phyloP scores from a whole-genome alignment of 2,888 invertebrate species.

The Ctena decussata region DNA sequence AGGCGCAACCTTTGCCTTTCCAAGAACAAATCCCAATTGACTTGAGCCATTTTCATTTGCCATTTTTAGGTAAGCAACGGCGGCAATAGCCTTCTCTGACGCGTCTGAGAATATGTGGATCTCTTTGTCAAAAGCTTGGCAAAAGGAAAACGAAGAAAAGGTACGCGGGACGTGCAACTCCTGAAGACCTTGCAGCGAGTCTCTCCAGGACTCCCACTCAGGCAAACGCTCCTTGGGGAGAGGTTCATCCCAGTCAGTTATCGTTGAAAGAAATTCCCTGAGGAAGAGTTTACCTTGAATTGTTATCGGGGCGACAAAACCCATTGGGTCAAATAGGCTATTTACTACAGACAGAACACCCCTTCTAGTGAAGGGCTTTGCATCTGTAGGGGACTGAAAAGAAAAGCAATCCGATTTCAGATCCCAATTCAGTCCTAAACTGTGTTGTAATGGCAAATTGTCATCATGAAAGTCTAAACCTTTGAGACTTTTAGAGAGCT shows the following conservation, averaged over 20 bases:
- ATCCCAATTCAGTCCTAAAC: slow-evolving; percentile 41
- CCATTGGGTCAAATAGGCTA: slow-evolving; percentile 57
- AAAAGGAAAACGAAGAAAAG: neutral
- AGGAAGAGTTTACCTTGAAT: slow-evolving; percentile 47
- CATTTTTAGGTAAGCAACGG: slow-evolving; percentile 29
- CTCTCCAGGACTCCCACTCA: slow-evolving; percentile 10
- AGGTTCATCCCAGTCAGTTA: slow-evolving; percentile 23
- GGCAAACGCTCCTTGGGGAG: neutral
- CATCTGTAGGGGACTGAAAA: slow-evolving; percentile 16
- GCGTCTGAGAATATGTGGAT: slow-evolving; percentile 50
- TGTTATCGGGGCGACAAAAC: slow-evolving; percentile 56
- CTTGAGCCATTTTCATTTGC: neutral
- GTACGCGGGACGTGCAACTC: neutral
- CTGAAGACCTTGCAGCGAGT: neutral
- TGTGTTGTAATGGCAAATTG: slow-evolving; percentile 19
- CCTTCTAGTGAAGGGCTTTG: slow-evolving; percentile 44
- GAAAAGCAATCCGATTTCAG: slow-evolving; percentile 49
- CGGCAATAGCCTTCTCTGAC: slow-evolving; percentile 27
- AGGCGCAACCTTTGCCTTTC: slow-evolving; percentile 65
- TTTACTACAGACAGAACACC: slow-evolving; percentile 58
- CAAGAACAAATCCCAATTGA: slow-evolving; percentile 48
- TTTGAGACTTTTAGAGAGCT: slow-evolving; percentile 13
- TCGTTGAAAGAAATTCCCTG: slow-evolving; percentile 42
- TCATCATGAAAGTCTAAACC: slow-evolving; percentile 2
- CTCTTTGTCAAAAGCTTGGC: neutral